Evolutionary conservation across 2,888 invertebrate species (phyloP), one percentile per base, ranked within the genome.

Genomic region (Drosophila nr. perissopoda): DNA sequence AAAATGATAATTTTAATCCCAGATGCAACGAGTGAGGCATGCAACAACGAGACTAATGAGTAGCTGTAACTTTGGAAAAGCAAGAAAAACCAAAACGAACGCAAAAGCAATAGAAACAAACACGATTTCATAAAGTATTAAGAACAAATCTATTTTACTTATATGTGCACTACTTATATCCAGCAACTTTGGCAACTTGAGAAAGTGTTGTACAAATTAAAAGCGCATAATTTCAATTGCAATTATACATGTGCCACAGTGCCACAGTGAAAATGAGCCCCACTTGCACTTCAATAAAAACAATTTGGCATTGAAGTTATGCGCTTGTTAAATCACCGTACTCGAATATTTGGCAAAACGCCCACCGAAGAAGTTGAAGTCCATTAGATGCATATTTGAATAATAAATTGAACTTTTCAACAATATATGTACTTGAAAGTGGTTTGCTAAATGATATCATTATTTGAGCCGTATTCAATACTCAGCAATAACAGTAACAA

Each of bases 331-430:
- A 49, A 64, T 52, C 10, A 36, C 57, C 42, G 13, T 48, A 72
- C 49, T 68, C 68, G 59, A 72, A 82, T 73, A 76, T 84, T 84
- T 87, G 80, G 85, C 82, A 84, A 78, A 75, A 82, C 71, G 87
- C 83, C 85, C 85, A 85, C 85, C 85, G 85, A 81, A 10, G 31
- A 31, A 33, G 33, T 4, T 11, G 33, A 10, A 69, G 59, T 69
- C 29, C 38, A 71, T 76, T 48, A 54, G 76, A 76, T 78, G 80
- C 75, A 69, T 36, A 67, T 57, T 27, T 42, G 21, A 53, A n/a
- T 64, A 49, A 33, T 45, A 48, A 34, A 56, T 57, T 54, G 13
- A 42, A 56, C 31, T 40, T 45, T 31, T 56, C 34, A 57, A 45
- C 40, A 36, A 42, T 36, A 33, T 36, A 27, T 25, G 29, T 51